Evolutionary conservation across 2,888 invertebrate species (phyloP).

Genomic region (Tricholauxania praeusta): DNA sequence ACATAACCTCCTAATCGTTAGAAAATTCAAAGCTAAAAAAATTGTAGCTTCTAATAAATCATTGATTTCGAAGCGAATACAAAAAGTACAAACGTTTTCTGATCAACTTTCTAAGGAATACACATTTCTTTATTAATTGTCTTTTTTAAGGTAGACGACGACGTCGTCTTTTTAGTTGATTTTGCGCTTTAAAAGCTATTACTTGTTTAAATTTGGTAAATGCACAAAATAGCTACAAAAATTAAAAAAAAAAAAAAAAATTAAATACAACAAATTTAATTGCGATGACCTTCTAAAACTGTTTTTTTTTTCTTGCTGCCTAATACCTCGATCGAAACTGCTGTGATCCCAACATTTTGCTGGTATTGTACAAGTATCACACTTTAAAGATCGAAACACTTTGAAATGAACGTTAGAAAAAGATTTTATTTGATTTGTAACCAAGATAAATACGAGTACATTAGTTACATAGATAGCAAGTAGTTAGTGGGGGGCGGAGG

Average conservation of each 20-base stretch:
- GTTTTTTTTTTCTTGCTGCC: background rate
- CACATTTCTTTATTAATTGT: constrained; percentile 1
- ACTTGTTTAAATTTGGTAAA: constrained; percentile 48
- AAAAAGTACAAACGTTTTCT: background rate
- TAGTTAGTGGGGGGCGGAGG: background rate
- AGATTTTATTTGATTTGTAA: no score
- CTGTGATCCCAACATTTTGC: no score
- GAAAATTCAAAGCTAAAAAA: no score
- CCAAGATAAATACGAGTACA: background rate
- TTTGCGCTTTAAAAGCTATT: constrained; percentile 54
- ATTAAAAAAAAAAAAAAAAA: no score
- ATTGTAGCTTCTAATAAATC: no score
- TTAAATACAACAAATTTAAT: constrained; percentile 35
- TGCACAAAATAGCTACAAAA: constrained; percentile 33
- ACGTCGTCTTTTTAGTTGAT: constrained; percentile 53
- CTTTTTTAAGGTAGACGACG: background rate
- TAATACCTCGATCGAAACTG: no score
- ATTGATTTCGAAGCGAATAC: no score
- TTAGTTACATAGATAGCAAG: background rate
- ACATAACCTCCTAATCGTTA: no score
- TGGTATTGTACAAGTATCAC: no score
- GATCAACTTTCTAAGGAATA: constrained; percentile 26
- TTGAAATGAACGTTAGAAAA: no score
- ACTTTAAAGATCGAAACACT: no score
- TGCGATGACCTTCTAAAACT: constrained; percentile 37